These are phyloP conservation scores for Heterotilapia buettikoferi DNA, from an alignment of 2,113 vertebrate genomes.

Conservation along the genomic window DNA sequence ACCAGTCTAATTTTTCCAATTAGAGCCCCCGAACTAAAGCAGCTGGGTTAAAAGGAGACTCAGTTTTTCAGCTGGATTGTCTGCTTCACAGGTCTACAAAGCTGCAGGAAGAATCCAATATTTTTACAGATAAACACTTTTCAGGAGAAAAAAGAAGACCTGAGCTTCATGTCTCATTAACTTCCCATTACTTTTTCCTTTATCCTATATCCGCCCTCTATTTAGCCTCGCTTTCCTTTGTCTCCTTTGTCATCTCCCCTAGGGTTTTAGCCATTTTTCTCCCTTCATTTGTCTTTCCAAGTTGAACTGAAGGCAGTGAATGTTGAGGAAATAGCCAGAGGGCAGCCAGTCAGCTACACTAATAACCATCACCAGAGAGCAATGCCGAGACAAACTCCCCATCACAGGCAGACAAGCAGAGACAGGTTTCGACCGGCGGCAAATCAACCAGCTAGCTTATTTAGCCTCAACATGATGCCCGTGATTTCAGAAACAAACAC, in stretches of 20 bases:
- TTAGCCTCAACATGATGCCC: background rate
- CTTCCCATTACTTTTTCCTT: background rate
- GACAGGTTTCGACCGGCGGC: background rate
- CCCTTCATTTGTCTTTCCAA: constrained; percentile 12
- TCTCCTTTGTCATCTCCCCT: background rate
- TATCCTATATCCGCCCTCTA: background rate
- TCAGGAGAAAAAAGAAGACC: background rate
- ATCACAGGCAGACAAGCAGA: background rate
- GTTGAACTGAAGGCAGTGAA: background rate
- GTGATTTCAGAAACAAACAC: constrained; percentile 27
- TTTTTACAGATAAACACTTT: background rate
- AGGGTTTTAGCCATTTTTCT: background rate
- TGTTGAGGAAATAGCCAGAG: constrained; percentile 3
- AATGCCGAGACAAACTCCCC: background rate
- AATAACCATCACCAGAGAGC: constrained; percentile 8
- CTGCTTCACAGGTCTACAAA: background rate
- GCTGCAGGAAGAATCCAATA: background rate
- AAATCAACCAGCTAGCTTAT: constrained; percentile 1
- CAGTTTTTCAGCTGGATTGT: background rate
- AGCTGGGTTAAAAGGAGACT: background rate
- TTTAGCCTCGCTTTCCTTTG: background rate
- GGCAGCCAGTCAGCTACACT: constrained; percentile 24
- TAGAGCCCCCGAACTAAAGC: background rate
- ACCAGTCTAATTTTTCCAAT: constrained; percentile 3
- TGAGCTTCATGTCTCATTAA: background rate